These are phyloP conservation scores for Danionella dracula DNA, from an alignment of 2,797 vertebrate genomes.

Conservation along the genomic window DNA sequence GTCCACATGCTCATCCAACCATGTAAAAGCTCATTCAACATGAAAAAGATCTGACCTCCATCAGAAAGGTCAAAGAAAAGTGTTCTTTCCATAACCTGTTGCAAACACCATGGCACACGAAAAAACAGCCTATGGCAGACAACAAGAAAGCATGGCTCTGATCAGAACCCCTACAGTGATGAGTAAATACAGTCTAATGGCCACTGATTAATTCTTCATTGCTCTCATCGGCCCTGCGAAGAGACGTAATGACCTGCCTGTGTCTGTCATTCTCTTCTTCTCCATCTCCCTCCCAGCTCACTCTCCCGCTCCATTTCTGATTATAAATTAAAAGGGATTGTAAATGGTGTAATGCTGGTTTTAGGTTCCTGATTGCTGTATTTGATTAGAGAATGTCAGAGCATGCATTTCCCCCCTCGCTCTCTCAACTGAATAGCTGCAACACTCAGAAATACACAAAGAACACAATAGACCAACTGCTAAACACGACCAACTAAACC, in stretches of 20 bases:
- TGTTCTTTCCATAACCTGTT: slow-evolving; percentile 50
- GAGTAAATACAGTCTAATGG: slow-evolving; percentile 98
- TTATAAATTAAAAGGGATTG: slow-evolving; percentile 94
- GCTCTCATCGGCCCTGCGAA: slow-evolving; percentile 94
- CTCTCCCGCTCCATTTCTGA: slow-evolving; percentile 81
- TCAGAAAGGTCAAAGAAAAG: slow-evolving; percentile 53
- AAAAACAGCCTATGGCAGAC: slow-evolving; percentile 43
- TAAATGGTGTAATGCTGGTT: slow-evolving; percentile 92
- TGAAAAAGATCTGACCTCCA: slow-evolving; percentile 56
- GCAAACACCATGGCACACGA: slow-evolving; percentile 51
- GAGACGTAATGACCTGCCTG: slow-evolving; percentile 89
- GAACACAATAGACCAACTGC: slow-evolving; percentile 70
- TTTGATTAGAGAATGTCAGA: slow-evolving; percentile 99
- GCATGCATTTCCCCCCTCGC: slow-evolving; percentile 78
- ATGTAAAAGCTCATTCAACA: slow-evolving; percentile 38
- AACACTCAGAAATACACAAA: slow-evolving; percentile 58
- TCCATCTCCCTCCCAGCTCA: slow-evolving; percentile 47
- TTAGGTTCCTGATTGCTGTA: slow-evolving; percentile 95
- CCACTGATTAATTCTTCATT: slow-evolving; percentile 99
- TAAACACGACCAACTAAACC: slow-evolving; percentile 52
- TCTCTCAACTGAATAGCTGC: slow-evolving; percentile 47
- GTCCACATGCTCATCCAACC: slow-evolving; percentile 4
- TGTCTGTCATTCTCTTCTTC: slow-evolving; percentile 35
- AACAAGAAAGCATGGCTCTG: slow-evolving; percentile 38
- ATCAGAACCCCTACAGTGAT: slow-evolving; percentile 70